phyloP scores from a whole-genome alignment of 2,113 vertebrate species.

The Oncorhynchus mykiss region DNA sequence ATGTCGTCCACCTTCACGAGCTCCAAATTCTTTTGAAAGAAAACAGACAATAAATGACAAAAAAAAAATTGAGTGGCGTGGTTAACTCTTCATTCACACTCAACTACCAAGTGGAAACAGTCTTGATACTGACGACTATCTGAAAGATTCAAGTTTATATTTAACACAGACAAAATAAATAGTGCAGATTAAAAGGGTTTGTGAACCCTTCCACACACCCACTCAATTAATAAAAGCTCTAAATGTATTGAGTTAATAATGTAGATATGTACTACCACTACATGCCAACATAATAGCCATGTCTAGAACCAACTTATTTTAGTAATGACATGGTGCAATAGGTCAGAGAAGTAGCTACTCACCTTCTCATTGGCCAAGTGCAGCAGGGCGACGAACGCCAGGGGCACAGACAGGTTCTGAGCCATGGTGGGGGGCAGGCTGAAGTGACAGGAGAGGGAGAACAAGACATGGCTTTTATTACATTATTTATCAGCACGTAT shows the following conservation, averaged over 20 bases:
- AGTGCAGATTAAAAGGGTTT: too few species aligned
- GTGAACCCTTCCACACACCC: too few species aligned
- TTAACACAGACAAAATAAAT: too few species aligned
- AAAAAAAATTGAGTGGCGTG: not conserved
- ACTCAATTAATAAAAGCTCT: too few species aligned
- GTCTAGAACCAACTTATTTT: too few species aligned
- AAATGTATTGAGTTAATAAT: too few species aligned
- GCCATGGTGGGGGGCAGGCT: constrained; percentile 87
- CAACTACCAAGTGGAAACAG: too few species aligned
- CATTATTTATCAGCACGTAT: not conserved
- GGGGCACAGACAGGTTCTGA: constrained; percentile 83
- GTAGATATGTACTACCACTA: too few species aligned
- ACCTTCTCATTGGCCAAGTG: constrained; percentile 96
- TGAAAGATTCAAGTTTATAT: too few species aligned
- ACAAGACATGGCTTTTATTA: not conserved
- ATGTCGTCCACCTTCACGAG: constrained; percentile 77
- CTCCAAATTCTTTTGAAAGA: constrained; percentile 71
- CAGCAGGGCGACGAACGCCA: constrained; percentile 89
- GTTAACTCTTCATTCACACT: too few species aligned
- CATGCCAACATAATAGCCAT: too few species aligned
- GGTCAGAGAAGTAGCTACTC: constrained; percentile 23
- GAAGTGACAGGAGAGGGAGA: constrained; percentile 15
- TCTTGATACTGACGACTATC: not conserved
- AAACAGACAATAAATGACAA: constrained; percentile 7
- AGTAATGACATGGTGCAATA: not conserved